Conservation (phyloP, 2,113 vertebrate species). For the Rhabdomys dilectus region DNA sequence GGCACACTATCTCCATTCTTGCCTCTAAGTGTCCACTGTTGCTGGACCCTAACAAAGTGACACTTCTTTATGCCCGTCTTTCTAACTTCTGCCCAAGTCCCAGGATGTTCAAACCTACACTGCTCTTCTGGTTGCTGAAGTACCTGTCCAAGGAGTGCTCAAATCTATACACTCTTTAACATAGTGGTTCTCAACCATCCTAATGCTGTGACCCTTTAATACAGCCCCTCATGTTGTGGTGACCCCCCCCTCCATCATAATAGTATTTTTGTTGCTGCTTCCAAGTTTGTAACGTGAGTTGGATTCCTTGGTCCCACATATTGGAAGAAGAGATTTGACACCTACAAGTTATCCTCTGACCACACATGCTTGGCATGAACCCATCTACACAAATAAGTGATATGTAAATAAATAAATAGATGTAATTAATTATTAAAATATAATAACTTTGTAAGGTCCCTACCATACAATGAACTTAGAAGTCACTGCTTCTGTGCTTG, state of each 20-base stretch:
- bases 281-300: not conserved
- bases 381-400: not conserved
- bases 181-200: too few species aligned
- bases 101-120: not conserved
- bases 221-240: too few species aligned
- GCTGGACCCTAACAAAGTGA: constrained; percentile 22
- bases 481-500: not conserved
- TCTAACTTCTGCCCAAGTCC: not conserved
- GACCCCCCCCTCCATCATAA: too few species aligned
- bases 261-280: too few species aligned
- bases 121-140: not conserved
- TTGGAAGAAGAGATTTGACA: not conserved
- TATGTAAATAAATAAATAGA: not conserved
- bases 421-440: not conserved
- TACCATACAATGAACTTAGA: not conserved
- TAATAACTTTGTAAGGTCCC: not conserved
- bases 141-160: not conserved
- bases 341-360: not conserved
- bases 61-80: not conserved
- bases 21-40: not conserved
- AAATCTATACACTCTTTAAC: not conserved
- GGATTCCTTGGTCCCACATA: not conserved
- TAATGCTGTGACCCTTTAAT: too few species aligned
- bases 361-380: not conserved
- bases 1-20: not conserved